Evolutionary conservation across 2,113 vertebrate species (phyloP).

Genomic region (Pardalotus punctatus): DNA sequence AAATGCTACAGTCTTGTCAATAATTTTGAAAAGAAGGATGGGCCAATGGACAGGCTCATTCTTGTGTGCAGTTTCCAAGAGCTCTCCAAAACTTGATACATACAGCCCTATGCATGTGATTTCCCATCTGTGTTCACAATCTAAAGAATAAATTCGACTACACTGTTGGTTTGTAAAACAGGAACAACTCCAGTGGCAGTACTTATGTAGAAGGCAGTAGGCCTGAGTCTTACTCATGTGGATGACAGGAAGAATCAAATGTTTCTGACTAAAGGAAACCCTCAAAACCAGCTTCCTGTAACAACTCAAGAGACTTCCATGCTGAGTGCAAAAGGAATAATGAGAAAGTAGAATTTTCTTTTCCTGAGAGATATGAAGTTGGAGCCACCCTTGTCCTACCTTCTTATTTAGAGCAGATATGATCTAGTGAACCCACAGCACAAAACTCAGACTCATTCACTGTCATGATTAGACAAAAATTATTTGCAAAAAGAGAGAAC

Average conservation of each 20-base stretch:
- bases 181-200: neutral
- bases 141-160: neutral
- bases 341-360: neutral
- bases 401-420: neutral
- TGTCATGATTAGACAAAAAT: neutral
- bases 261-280: neutral
- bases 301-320: neutral
- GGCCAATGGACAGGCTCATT: neutral
- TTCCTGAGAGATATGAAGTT: neutral
- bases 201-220: neutral
- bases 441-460: neutral
- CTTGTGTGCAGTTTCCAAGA: neutral
- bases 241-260: neutral
- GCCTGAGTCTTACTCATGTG: neutral
- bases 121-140: neutral
- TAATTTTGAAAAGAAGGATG: neutral
- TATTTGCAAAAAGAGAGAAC: neutral
- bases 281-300: neutral
- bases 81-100: neutral
- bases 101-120: neutral
- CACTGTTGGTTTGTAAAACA: neutral
- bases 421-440: neutral
- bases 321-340: neutral
- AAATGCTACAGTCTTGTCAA: neutral
- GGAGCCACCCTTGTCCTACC: neutral